phyloP scores from a whole-genome alignment of 2,113 vertebrate species.

The Microtus oregoni region DNA sequence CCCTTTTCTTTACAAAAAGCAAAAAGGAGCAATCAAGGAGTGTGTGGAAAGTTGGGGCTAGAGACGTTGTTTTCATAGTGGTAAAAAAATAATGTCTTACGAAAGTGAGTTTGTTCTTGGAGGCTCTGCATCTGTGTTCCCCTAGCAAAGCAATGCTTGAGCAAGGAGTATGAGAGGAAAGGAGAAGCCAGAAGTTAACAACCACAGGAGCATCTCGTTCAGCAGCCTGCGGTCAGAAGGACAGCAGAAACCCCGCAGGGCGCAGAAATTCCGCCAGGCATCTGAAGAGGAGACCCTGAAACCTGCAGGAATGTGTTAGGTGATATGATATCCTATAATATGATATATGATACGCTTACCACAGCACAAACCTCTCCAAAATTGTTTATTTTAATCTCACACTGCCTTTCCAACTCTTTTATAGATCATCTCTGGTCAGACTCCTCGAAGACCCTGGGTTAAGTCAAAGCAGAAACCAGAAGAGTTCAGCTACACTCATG shows the following conservation, averaged over 20 bases:
- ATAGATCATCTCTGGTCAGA: background rate
- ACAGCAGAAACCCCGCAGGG: background rate
- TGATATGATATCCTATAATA: rapidly evolving
- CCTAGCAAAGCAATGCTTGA: background rate
- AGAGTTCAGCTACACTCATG: background rate
- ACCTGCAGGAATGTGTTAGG: background rate
- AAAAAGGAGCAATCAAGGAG: background rate
- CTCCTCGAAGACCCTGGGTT: background rate
- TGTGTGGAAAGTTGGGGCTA: background rate
- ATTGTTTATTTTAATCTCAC: background rate
- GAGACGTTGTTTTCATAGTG: background rate
- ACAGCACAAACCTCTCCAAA: background rate
- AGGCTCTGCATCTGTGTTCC: background rate
- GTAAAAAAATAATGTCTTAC: background rate
- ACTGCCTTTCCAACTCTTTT: background rate
- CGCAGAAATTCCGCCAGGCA: background rate
- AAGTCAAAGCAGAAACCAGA: constrained; percentile 45
- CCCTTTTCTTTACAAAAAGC: background rate
- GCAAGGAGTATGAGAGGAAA: background rate
- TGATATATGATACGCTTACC: background rate
- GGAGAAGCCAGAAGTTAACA: background rate
- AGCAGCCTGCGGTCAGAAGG: background rate
- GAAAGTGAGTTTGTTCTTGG: background rate
- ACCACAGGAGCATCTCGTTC: background rate
- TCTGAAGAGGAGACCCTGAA: background rate